Percentiles rank a stretch among this genome's conserved stretches.
Conservation (phyloP, 2,888 invertebrate genomes). For the Eudemis profundana region DNA sequence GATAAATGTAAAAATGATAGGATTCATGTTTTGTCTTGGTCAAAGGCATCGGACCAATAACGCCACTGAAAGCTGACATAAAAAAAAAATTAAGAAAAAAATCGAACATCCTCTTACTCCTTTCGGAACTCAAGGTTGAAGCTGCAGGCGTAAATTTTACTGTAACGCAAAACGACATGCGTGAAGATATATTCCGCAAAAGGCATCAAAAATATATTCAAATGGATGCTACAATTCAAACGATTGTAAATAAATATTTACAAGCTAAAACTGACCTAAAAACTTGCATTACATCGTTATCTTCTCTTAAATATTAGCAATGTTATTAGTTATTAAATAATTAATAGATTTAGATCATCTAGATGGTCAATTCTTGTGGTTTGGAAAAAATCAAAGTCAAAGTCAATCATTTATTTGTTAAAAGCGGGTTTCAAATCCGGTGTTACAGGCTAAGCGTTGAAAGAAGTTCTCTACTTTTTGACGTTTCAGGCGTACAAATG, state of each 20-base stretch:
- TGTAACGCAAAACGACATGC: constrained; percentile 8
- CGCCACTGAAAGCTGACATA: background rate
- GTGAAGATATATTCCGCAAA: constrained; percentile 5
- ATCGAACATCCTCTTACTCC: constrained; percentile 1
- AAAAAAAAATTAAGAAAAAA: constrained; percentile 10
- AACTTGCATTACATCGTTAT: constrained; percentile 7
- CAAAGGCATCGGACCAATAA: constrained; percentile 12
- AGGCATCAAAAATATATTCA: constrained; percentile 5
- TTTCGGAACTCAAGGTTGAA: constrained; percentile 15
- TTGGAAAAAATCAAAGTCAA: too few relatives aligned
- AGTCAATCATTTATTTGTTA: too few relatives aligned
- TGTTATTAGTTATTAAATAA: constrained; percentile 7
- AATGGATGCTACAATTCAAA: background rate
- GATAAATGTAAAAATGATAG: constrained; percentile 1
- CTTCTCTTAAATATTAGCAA: constrained; percentile 1
- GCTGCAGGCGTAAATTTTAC: constrained; percentile 6
- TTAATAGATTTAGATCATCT: background rate
- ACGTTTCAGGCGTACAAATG: too few relatives aligned
- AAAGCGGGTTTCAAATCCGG: too few relatives aligned
- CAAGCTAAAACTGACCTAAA: constrained; percentile 1
- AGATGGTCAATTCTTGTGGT: background rate
- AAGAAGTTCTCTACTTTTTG: too few relatives aligned
- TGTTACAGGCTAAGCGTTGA: too few relatives aligned
- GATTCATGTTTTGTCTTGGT: constrained; percentile 1
- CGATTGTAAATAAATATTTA: background rate